Base-by-base conservation (phyloP, 2,797 vertebrate species). In the Podargus strigoides region DNA sequence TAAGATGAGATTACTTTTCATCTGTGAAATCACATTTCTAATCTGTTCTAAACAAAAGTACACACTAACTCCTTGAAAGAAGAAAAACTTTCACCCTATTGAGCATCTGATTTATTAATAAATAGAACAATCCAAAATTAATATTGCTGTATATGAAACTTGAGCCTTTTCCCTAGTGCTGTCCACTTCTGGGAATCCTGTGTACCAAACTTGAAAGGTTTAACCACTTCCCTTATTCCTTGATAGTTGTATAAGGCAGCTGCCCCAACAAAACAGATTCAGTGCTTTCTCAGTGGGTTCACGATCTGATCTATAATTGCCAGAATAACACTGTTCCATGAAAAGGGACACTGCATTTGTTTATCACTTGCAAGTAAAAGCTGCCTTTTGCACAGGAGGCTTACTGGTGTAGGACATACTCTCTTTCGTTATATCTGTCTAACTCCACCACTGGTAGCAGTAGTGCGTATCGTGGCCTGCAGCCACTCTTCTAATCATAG, bases 1-100 rank as follows among this genome's bases (percentile, higher is more conserved):
- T 94, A 87, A 95, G 22, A 89, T 79, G 62, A 94, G 42, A 88
- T 93, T 87, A 75, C 39, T 58, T 84, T 90, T 88, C 58, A 64
- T 80, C 39, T 73, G 39, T 73, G 59, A 94, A 96, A 96, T 87
- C 74, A 67, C 32, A 67, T 79, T 90, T 91, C 73, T 88, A 34
- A 91, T 91, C 55, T 86, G 15, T 86, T 94, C 62, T 87, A 94
- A 89, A 80, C 41, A 85, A 64, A 94, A 59, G 55, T 75, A 87
- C 34, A 83, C 0, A 3, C 56, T 49, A 94, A 24, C 11, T 84
- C 46, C 46, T 75, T 91, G 72, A 87, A 92, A 85, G 34, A 44
- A 74, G 23, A 87, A 76, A 91, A 92, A n/a, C 8, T 30, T 83
- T 78, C 36, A 84, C 28, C 36, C 10, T 66, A 42, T 4, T 69